Evolutionary conservation across 2,888 invertebrate species (phyloP), one percentile per base, ranked within the genome.

Genomic region (Bedellia somnulentella): DNA sequence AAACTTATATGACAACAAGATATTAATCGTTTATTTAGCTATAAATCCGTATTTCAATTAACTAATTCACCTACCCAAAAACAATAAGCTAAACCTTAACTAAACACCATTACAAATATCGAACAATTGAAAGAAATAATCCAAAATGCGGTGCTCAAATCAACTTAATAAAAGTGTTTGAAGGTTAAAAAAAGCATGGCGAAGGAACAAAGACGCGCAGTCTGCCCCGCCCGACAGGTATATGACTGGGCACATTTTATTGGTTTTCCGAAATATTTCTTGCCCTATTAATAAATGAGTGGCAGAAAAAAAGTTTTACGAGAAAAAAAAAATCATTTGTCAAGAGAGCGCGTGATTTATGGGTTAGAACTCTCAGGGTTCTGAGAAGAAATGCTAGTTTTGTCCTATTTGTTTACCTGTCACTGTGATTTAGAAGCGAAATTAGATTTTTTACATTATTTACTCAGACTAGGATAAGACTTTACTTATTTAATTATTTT

Each of bases 241-340:
- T 73, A 71, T 75, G 75, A 75, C 73, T 60, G 62, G 70, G 73
- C 75, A 58, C 66, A 71, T 75, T 73, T 75, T 75, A 75, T 75
- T 68, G 70, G 75, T 73, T 73, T 75, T 70, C 70, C 68, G 68
- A 70, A 75, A 70, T 70, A 71, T 73, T 70, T 73, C 52, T 59
- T 58, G 64, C 52, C 62, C 70, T 71, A 73, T 75, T 75, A 73
- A 73, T 73, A 75, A 75, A 73, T 75, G 73, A 75, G 73, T 60
- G 57, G 60, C 53, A 54, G 54, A 52, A 62, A 71, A 71, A 68
- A 73, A 61, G 71, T 18, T 15, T 11, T 6, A 25, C 5, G 18
- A 31, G n/a, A n/a, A n/a, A n/a, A 31, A 31, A 31, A 31, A 70
- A 71, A 73, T 67, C 73, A 75, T 75, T 75, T 75, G 75, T 75